Conservation (phyloP, 2,797 vertebrate genomes). For the Choloepus didactylus region DNA sequence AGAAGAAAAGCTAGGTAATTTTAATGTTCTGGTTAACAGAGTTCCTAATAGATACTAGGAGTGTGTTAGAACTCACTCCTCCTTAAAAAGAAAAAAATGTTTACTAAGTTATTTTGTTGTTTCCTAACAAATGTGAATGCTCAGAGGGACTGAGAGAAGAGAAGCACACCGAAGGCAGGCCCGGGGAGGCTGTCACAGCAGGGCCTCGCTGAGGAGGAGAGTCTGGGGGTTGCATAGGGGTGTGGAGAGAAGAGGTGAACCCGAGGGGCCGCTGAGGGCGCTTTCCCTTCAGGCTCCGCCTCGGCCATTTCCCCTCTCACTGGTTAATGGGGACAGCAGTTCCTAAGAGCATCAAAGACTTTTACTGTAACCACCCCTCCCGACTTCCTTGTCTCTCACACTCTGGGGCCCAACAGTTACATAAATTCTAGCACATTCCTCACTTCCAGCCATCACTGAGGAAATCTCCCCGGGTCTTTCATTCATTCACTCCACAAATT, state of each 20-base stretch:
- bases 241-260: no score
- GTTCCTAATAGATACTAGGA: not conserved
- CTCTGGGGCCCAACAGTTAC: not conserved
- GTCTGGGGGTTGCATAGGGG: no score
- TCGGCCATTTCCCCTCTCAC: not conserved
- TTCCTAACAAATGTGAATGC: not conserved
- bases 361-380: not conserved
- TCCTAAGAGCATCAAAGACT: not conserved
- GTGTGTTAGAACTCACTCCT: not conserved
- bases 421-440: not conserved
- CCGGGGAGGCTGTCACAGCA: no score
- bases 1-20: not conserved
- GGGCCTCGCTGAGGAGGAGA: no score
- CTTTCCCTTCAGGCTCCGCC: not conserved
- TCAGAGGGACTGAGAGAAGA: not conserved
- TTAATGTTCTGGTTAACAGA: not conserved
- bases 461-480: no score
- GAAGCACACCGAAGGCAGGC: not conserved
- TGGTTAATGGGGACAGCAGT: not conserved
- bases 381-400: not conserved
- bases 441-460: not conserved
- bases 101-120: not conserved
- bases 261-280: not conserved
- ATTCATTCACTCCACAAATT: not conserved
- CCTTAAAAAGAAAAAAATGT: not conserved